Evolutionary conservation across 1,140 invertebrate genomes (phyloP).

Genomic region (Brachionus sp.): DNA sequence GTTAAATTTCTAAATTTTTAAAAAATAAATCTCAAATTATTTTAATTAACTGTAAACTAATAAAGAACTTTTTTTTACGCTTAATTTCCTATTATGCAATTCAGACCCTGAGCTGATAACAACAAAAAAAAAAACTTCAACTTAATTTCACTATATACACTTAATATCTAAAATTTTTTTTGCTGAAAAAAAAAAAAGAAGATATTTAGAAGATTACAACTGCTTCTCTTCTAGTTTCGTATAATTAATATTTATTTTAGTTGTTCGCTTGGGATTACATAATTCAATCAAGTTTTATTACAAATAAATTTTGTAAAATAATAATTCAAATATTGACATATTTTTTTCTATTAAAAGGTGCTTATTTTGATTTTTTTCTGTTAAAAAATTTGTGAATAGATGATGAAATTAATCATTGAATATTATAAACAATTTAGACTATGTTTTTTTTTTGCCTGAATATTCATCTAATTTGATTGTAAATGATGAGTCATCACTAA

Average conservation of each 20-base stretch:
- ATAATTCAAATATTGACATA: conserved; percentile 5
- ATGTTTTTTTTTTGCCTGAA: not conserved
- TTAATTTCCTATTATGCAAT: not conserved
- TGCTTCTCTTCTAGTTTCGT: conserved; percentile 5
- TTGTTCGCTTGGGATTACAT: conserved; percentile 5
- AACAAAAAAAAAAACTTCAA: not conserved
- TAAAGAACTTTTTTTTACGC: not conserved
- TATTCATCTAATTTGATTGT: not conserved
- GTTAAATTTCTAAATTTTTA: not conserved
- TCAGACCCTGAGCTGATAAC: not conserved
- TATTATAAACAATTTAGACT: not conserved
- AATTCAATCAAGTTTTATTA: not conserved
- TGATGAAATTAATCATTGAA: not conserved
- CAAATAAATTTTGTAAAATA: conserved; percentile 12
- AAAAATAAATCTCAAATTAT: not conserved
- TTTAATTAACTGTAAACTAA: not conserved
- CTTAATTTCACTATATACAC: not conserved
- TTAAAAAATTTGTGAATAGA: not conserved
- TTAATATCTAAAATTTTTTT: not conserved
- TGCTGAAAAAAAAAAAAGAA: not conserved
- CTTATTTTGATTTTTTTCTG: not conserved
- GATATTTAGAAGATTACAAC: not conserved
- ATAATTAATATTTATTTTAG: conserved; percentile 13
- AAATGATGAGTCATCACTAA: not conserved
- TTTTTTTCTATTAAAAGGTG: not conserved